phyloP scores from a whole-genome alignment of 2,113 vertebrate species.

The Trichomycterus rosablanca region DNA sequence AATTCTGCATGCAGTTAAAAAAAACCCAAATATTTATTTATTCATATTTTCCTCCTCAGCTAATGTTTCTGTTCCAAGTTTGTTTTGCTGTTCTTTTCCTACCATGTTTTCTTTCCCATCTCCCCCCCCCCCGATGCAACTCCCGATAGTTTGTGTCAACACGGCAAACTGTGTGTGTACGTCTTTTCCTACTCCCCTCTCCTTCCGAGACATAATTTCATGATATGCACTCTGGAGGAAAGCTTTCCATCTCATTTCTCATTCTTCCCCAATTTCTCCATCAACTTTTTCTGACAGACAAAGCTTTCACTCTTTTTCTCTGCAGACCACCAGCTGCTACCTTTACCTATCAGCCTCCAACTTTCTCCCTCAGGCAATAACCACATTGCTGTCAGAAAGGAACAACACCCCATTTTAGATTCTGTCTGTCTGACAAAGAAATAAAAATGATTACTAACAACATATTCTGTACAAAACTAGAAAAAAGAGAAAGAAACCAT shows the following conservation, averaged over 20 bases:
- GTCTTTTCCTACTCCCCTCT: constrained; percentile 11
- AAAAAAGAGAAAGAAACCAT: no score
- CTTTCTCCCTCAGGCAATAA: constrained; percentile 40
- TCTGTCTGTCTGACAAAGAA: background rate
- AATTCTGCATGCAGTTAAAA: no score
- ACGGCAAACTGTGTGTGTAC: background rate
- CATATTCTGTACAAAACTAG: background rate
- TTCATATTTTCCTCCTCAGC: constrained; percentile 26
- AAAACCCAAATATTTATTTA: no score
- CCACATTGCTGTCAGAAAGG: constrained; percentile 1
- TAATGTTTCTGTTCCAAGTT: background rate
- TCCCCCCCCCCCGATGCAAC: constrained; percentile 20
- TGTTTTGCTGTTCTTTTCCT: background rate
- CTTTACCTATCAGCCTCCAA: constrained; percentile 44
- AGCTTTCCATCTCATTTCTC: constrained; percentile 54
- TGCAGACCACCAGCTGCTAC: constrained; percentile 34
- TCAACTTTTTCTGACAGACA: constrained; percentile 24
- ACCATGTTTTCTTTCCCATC: constrained; percentile 13
- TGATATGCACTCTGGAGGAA: constrained; percentile 58
- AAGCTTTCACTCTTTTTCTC: constrained; percentile 18
- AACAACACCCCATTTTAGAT: background rate
- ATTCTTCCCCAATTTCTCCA: constrained; percentile 17
- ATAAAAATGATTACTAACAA: background rate
- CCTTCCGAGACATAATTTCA: constrained; percentile 53
- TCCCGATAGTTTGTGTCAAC: constrained; percentile 13